A percentile compares a stretch with the other conserved stretches of the same genome.
These are phyloP conservation scores for Eupithecia insigniata DNA, from an alignment of 2,888 invertebrate genomes.

Conservation along the genomic window DNA sequence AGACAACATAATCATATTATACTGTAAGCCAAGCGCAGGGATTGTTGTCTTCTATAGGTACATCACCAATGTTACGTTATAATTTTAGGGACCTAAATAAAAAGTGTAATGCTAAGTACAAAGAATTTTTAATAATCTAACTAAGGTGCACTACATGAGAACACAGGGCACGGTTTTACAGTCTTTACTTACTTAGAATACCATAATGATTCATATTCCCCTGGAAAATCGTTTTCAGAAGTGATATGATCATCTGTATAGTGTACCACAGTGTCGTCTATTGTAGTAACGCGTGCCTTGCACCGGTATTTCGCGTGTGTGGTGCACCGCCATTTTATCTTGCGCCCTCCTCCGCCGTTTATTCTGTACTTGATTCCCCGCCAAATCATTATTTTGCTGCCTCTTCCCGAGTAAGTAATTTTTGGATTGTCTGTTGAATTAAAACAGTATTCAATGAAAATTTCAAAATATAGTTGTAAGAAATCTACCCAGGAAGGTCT, in stretches of 20 bases:
- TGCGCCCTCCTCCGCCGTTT: constrained; percentile 1
- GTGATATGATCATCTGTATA: constrained; percentile 1
- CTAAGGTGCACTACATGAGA: no score
- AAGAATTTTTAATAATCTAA: no score
- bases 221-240: background rate
- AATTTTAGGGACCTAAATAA: no score
- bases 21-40: no score
- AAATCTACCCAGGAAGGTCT: background rate
- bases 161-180: no score
- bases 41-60: no score
- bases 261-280: background rate
- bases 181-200: no score
- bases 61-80: no score
- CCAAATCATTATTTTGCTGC: constrained; percentile 14
- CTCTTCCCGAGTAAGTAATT: constrained; percentile 20
- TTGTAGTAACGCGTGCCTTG: constrained; percentile 6
- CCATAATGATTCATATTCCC: no score
- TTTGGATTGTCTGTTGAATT: background rate
- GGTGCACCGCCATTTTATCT: constrained; percentile 44
- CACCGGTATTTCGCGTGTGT: constrained; percentile 40
- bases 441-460: background rate
- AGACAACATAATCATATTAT: no score
- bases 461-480: background rate
- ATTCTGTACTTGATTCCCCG: constrained; percentile 15
- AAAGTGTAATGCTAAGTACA: no score